Base-by-base conservation (phyloP, 2,888 invertebrate genomes). In the Cryptocheilus praepositus region DNA sequence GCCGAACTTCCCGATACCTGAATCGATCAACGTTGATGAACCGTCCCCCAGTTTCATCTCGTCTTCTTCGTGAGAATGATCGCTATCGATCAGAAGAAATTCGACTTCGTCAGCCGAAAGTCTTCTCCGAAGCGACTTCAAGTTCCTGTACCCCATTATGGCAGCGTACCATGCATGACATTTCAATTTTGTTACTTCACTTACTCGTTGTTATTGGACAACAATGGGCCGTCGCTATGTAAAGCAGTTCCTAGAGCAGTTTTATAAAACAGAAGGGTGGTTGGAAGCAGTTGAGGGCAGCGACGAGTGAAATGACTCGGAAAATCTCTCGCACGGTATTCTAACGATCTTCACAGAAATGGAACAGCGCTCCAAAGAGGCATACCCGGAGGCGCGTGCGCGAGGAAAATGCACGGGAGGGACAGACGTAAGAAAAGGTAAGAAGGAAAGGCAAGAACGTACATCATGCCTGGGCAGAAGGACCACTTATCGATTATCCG, bases 401-500 rank as follows among this genome's bases (percentile, higher is more conserved):
- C 49, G 54, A 22, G 28, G 16, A 61, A 69, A 61, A 61, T 15
- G 28, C 61, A 53, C 36, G 36, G 36, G 13, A 36, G 8, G 36
- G 36, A 36, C 36, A 11, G 13, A 36, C 11, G 36, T 5, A 7
- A 11, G 13, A 11, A 7, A 11, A 36, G 36, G 28, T 7, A 28
- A 28, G 28, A 28, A 36, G 25, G 25, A 25, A 5, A 25, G 25
- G 25, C 25, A 5, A 25, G 25, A 25, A 36, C 7, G 36, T 11
- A 36, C 36, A 11, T 36, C 36, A 36, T 11, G 36, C 36, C 58
- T 62, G 61, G 49, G 68, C 64, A 69, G 63, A 70, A 72, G 67
- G 52, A 65, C 72, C 77, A 77, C 70, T 74, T 77, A 77, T 52
- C 66, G 67, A 77, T 77, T 77, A 77, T 71, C 70, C 73, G 70